These are phyloP conservation scores for Cacoxenus indagator DNA, from an alignment of 2,888 invertebrate species.

Conservation along the genomic window DNA sequence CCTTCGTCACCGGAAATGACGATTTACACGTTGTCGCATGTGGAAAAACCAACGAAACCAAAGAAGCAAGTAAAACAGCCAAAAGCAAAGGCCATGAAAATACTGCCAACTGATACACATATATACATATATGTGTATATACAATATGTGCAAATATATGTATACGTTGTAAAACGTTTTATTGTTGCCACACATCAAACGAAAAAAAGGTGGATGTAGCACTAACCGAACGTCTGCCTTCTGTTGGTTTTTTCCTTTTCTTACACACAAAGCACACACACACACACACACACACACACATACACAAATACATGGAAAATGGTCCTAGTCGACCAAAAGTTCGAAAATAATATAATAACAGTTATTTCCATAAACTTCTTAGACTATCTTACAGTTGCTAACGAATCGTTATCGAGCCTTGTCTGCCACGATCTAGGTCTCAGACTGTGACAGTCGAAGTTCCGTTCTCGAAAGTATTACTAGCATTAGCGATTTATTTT, in stretches of 20 bases:
- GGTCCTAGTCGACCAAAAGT: no score
- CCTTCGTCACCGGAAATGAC: slow-evolving; percentile 20
- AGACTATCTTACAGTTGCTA: no score
- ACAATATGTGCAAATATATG: neutral
- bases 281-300: neutral
- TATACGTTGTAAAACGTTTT: slow-evolving; percentile 60
- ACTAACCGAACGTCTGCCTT: slow-evolving; percentile 7
- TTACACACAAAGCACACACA: neutral
- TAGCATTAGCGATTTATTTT: no score
- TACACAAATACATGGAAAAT: neutral
- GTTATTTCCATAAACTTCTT: no score
- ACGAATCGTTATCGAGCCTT: no score
- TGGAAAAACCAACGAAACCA: slow-evolving; percentile 16
- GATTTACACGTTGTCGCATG: slow-evolving; percentile 55
- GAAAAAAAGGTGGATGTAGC: neutral
- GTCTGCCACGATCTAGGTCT: no score
- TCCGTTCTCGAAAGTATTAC: no score
- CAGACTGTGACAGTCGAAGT: no score
- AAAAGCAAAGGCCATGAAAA: slow-evolving; percentile 30
- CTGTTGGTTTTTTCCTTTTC: neutral
- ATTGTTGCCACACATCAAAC: slow-evolving; percentile 34
- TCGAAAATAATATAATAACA: no score
- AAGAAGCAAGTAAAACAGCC: slow-evolving; percentile 3
- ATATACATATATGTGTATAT: neutral
- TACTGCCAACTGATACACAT: slow-evolving; percentile 40